A percentile compares a stretch with the other conserved stretches of the same genome.
phyloP scores from a whole-genome alignment of 1,140 invertebrate species.

The Adoxophyes honmai region DNA sequence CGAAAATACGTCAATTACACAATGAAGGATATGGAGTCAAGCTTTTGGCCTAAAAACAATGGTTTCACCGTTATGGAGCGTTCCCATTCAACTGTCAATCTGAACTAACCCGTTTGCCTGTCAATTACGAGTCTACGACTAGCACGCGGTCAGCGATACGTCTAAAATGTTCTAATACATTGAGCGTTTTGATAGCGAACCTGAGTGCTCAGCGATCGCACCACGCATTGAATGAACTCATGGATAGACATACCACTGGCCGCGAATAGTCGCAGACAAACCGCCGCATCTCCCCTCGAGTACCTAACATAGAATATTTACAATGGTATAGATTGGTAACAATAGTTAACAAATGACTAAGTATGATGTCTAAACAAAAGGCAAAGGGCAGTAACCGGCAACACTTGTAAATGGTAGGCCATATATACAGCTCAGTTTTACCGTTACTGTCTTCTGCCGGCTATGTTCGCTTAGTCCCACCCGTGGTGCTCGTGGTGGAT shows the following conservation, averaged over 20 bases:
- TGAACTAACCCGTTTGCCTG: not conserved
- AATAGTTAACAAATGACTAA: slow-evolving; percentile 64
- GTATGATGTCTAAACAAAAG: slow-evolving; percentile 26
- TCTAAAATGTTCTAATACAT: too few relatives aligned
- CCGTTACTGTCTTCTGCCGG: slow-evolving; percentile 1
- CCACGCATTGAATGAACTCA: too few relatives aligned
- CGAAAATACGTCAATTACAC: too few relatives aligned
- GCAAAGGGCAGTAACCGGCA: not conserved
- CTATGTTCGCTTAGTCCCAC: slow-evolving; percentile 78
- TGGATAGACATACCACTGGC: too few relatives aligned
- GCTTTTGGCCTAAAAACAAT: too few relatives aligned
- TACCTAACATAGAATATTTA: slow-evolving; percentile 40
- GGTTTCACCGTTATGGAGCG: too few relatives aligned
- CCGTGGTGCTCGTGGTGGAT: slow-evolving; percentile 78
- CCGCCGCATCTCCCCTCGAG: slow-evolving; percentile 25
- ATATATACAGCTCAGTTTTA: slow-evolving; percentile 52
- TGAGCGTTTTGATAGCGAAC: too few relatives aligned
- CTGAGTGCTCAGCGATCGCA: too few relatives aligned
- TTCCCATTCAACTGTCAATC: not conserved
- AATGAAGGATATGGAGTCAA: too few relatives aligned
- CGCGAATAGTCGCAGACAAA: too few relatives aligned
- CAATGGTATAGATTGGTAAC: slow-evolving; percentile 54
- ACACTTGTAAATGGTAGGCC: slow-evolving; percentile 31
- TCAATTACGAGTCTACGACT: too few relatives aligned
- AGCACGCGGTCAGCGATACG: too few relatives aligned